A percentile compares a stretch with the other conserved stretches of the same genome.
These are phyloP conservation scores for Cephalopterus ornatus DNA, from an alignment of 2,113 vertebrate genomes.

Conservation along the genomic window DNA sequence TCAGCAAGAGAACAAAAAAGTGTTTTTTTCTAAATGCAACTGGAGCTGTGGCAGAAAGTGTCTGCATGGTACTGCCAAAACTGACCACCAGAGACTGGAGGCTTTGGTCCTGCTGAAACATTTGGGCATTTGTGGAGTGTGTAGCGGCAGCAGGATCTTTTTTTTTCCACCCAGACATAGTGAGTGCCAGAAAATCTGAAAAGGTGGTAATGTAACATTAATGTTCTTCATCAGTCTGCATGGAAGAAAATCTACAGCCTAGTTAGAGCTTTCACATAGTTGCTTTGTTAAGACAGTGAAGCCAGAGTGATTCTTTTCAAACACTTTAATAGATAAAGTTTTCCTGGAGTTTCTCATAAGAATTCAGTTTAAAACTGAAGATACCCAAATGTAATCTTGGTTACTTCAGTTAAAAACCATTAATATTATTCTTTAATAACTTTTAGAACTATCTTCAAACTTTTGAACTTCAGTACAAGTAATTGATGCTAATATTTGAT, in stretches of 20 bases:
- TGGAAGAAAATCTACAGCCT: neutral
- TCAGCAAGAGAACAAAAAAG: neutral
- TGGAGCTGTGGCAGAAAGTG: too few species aligned
- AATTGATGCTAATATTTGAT: neutral
- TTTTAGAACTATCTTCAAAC: neutral
- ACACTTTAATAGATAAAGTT: neutral
- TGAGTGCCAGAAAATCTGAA: neutral
- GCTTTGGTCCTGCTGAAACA: neutral
- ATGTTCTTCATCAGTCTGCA: neutral
- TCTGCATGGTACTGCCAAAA: neutral
- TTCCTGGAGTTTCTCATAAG: neutral
- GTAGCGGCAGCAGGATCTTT: rapidly evolving
- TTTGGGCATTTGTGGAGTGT: neutral
- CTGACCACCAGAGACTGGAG: neutral
- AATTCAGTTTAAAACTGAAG: neutral
- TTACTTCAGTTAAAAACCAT: neutral
- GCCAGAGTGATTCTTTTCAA: neutral
- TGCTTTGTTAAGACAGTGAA: neutral
- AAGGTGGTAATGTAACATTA: neutral
- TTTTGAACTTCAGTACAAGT: neutral
- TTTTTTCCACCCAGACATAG: neutral
- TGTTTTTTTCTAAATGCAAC: neutral
- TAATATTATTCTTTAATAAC: neutral
- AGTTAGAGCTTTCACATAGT: neutral
- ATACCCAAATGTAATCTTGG: rapidly evolving